Evolutionary conservation across 1,140 invertebrate species (phyloP).

Genomic region (Drosophila elegans): DNA sequence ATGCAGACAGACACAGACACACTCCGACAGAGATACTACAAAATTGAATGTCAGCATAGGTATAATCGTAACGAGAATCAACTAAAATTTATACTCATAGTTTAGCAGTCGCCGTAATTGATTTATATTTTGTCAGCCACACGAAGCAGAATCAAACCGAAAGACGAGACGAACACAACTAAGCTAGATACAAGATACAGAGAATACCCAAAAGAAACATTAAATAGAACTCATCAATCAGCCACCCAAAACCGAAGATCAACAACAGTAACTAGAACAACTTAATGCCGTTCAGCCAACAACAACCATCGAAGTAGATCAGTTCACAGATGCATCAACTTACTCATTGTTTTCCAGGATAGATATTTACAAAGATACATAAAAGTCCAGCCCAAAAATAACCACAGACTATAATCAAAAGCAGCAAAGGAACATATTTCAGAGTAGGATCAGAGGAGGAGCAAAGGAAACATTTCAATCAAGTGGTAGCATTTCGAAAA

Average conservation of each 20-base stretch:
- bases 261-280: constrained; percentile 56
- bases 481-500: constrained; percentile 58
- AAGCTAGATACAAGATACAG: constrained; percentile 57
- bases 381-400: constrained; percentile 12
- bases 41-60: constrained; percentile 66
- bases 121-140: constrained; percentile 68
- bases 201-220: constrained; percentile 37
- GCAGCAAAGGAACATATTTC: constrained; percentile 20
- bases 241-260: constrained; percentile 57
- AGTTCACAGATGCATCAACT: constrained; percentile 54
- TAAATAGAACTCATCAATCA: constrained; percentile 58
- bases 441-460: constrained; percentile 54
- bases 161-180: constrained; percentile 63
- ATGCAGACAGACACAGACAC: constrained; percentile 40
- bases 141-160: constrained; percentile 55
- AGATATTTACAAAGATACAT: constrained; percentile 20
- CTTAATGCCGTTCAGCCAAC: constrained; percentile 66
- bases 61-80: constrained; percentile 61
- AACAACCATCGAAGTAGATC: constrained; percentile 42
- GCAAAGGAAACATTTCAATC: constrained; percentile 37
- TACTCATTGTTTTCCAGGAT: constrained; percentile 34
- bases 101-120: constrained; percentile 73
- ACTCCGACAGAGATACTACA: constrained; percentile 39
- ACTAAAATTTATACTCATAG: constrained; percentile 75
- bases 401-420: constrained; percentile 29